These are phyloP conservation scores for Callochromis pleurospilus DNA, from an alignment of 2,113 vertebrate species.

Conservation along the genomic window DNA sequence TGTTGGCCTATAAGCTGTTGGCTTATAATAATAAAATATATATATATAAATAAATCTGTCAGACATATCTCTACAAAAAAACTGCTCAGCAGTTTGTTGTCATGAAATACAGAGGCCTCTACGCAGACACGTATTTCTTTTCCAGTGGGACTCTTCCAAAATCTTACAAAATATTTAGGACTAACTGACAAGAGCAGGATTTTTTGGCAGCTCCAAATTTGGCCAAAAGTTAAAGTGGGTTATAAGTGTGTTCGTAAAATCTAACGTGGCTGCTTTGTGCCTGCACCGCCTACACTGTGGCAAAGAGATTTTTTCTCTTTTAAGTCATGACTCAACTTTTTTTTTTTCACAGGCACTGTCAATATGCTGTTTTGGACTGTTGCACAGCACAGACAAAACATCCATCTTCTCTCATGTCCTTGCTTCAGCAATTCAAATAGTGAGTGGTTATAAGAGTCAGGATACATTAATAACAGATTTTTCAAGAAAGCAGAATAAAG, in stretches of 20 bases:
- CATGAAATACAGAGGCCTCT: background rate
- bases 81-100: background rate
- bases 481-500: background rate
- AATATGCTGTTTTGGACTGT: background rate
- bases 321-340: slow-evolving; percentile 31
- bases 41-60: background rate
- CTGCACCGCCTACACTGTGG: slow-evolving; percentile 11
- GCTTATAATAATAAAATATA: background rate
- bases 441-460: background rate
- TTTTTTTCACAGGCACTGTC: background rate
- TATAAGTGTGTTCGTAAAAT: slow-evolving; percentile 8
- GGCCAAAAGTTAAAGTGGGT: background rate
- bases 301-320: slow-evolving; percentile 20
- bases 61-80: background rate
- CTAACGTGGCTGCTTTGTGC: background rate
- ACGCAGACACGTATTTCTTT: background rate
- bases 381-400: background rate
- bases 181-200: background rate
- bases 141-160: background rate
- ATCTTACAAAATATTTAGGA: background rate
- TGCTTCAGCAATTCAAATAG: background rate
- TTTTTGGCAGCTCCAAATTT: background rate
- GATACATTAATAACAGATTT: background rate
- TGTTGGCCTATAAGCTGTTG: background rate
- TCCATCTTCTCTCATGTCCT: background rate